These are phyloP conservation scores for Antitype chi DNA, from an alignment of 2,888 invertebrate genomes.

Conservation along the genomic window DNA sequence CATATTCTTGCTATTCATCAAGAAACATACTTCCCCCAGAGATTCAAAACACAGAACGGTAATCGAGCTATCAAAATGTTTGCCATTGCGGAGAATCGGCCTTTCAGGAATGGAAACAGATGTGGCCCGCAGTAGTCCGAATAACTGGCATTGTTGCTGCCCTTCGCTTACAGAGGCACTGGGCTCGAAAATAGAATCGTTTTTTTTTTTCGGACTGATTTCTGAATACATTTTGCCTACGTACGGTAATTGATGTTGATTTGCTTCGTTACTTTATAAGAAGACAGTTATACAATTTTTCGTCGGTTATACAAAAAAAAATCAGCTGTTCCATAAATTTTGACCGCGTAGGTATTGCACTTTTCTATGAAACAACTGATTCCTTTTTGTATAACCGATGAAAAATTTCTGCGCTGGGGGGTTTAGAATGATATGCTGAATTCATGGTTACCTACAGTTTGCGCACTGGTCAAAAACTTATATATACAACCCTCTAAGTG, in stretches of 20 bases:
- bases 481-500: no score
- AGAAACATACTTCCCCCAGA: not conserved
- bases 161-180: slow-evolving; percentile 16
- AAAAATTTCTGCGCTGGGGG: no score
- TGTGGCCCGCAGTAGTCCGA: slow-evolving; percentile 28
- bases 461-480: no score
- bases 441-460: no score
- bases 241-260: not conserved
- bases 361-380: no score
- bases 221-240: not conserved
- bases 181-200: slow-evolving; percentile 2
- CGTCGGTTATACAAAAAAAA: no score
- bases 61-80: slow-evolving; percentile 48
- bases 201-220: not conserved
- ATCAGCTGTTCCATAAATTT: no score
- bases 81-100: slow-evolving; percentile 19
- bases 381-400: no score
- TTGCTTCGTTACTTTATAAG: not conserved
- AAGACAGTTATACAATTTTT: no score
- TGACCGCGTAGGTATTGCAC: no score
- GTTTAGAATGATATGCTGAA: no score
- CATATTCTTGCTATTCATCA: not conserved
- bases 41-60: slow-evolving; percentile 18
- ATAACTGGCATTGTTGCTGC: slow-evolving; percentile 45
- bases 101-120: slow-evolving; percentile 35